phyloP scores from a whole-genome alignment of 1,140 invertebrate species.

The Drosophila sproati region DNA sequence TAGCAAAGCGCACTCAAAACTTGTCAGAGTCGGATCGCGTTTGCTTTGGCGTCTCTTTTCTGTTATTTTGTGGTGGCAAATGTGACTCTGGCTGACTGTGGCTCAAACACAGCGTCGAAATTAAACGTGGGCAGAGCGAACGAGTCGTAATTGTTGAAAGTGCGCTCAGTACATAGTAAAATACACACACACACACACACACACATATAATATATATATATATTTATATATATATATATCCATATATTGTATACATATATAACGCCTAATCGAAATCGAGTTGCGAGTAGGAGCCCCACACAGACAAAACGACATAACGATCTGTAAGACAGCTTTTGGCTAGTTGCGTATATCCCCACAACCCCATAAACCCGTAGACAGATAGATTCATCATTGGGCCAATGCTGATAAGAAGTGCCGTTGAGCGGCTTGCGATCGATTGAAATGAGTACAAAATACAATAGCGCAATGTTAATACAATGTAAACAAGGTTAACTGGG shows the following conservation, averaged over 20 bases:
- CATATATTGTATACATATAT: slow-evolving; percentile 19
- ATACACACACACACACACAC: slow-evolving; percentile 30
- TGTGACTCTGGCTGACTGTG: slow-evolving; percentile 64
- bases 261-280: slow-evolving; percentile 78
- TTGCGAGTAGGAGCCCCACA: slow-evolving; percentile 61
- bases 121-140: slow-evolving; percentile 72
- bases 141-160: slow-evolving; percentile 81
- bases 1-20: slow-evolving; percentile 41
- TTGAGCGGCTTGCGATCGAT: slow-evolving; percentile 9
- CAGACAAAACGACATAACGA: slow-evolving; percentile 35
- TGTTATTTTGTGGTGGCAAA: slow-evolving; percentile 39
- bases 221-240: slow-evolving; percentile 19
- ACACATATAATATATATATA: slow-evolving; percentile 18
- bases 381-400: slow-evolving; percentile 30
- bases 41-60: slow-evolving; percentile 30
- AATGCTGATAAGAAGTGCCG: slow-evolving; percentile 43
- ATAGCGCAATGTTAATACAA: background rate
- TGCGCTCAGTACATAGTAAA: slow-evolving; percentile 60
- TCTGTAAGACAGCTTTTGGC: slow-evolving; percentile 24
- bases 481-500: slow-evolving; percentile 62
- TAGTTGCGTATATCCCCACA: slow-evolving; percentile 24
- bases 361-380: background rate
- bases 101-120: slow-evolving; percentile 68
- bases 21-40: slow-evolving; percentile 40
- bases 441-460: slow-evolving; percentile 15